Base-by-base conservation (phyloP, 2,797 vertebrate genomes). In the Hozukius guyotensis region DNA sequence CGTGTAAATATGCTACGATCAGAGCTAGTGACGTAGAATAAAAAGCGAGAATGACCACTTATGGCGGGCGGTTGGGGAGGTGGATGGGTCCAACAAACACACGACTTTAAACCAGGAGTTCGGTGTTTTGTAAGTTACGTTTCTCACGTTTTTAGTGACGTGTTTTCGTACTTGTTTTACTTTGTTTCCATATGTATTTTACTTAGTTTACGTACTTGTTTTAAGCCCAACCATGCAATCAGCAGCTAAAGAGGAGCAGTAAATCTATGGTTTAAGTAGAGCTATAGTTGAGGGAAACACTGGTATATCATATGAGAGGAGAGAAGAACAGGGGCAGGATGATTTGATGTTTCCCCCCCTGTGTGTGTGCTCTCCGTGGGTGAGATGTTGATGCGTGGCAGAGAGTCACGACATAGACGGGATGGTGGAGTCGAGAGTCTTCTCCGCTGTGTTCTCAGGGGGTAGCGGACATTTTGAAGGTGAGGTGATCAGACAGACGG, bases 401-500 rank as follows among this genome's bases (percentile, higher is more conserved):
- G 64, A 65, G 64, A 87, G 83, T 89, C 88, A 89, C 69, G 83
- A 87, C 88, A 75, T 6, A 75, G 62, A 68, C 57, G 22, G 73
- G 65, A 72, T 46, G 76, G 38, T 42, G 38, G 52, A 27, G 66
- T 32, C 1, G 7, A 25, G 32, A 20, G 46, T 27, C 25, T 57
- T 22, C 52, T 59, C 61, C 2, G 18, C 73, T 77, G 2, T 74
- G 2, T 32, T 74, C 65, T 63, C 72, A 5, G 38, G 7, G 56
- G 56, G 81, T 36, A 75, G 82, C 60, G 2, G 89, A 87, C 85
- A 70, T 85, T 82, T 88, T 92, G 83, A 93, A 87, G 83, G 84
- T 73, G 89, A 90, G 49, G n/a, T n/a, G 55, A 76, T 36, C 65
- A 32, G 59, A 25, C 13, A 57, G 24, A 57, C 2, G 8, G 20